Evolutionary conservation across 2,888 invertebrate species (phyloP), one percentile per base, ranked within the genome.

Genomic region (Cotesia congregata): DNA sequence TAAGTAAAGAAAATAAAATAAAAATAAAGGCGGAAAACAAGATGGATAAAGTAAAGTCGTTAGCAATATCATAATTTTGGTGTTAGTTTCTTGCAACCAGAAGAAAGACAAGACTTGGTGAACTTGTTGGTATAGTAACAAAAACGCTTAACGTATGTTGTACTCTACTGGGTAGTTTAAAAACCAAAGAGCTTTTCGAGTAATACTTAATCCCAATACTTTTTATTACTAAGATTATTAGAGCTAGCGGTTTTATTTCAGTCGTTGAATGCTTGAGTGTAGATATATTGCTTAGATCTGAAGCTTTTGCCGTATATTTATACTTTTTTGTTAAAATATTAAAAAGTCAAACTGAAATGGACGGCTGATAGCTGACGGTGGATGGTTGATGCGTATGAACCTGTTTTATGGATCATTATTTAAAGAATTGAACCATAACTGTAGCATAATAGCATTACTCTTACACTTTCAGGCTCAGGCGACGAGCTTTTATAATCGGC

Each of bases 1-100:
- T 12, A n/a, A 72, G 40, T 15, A 64, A 20, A 12, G 12, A 39
- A 72, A 50, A 64, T 40, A 50, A 65, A 64, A 30, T 17, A 20
- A 39, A 6, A 15, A 62, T 40, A 65, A 20, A 20, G 6, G 12
- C 17, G 20, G 40, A 40, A 72, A 72, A 41, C 15, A 65, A 65
- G 7, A 65, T 64, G 64, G 38, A 72, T 72, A 72, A 72, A 72
- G 50, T 30, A 38, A 41, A 69, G 65, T 72, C 72, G 72, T 72
- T 72, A 64, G 50, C 50, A 65, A 59, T 72, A 72, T 41, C 41
- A 72, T 64, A 12, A 62, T 41, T 72, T 62, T 12, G 50, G 41
- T 65, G 9, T 12, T 50, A 50, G 12, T 9, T 20, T 72, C 65
- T 40, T 72, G 20, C 6, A 64, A 64, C 9, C 64, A 20, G 15